Conservation (phyloP, 2,888 invertebrate genomes). For the Stenoptilia bipunctidactyla region DNA sequence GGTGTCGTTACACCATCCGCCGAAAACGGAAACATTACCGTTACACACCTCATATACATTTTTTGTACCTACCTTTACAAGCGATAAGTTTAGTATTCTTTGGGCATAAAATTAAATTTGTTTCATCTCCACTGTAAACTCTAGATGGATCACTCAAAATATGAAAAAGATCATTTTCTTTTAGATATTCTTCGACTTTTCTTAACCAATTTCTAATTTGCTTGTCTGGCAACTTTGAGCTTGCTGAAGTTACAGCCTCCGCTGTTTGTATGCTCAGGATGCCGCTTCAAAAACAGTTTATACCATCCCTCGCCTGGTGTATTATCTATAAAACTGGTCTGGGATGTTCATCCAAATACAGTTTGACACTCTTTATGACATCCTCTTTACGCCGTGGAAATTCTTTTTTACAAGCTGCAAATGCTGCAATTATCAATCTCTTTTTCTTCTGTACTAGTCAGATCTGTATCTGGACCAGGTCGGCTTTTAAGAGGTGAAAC, state of each 20-base stretch:
- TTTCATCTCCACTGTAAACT: constrained; percentile 20
- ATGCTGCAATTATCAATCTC: constrained; percentile 16
- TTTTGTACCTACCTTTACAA: constrained; percentile 17
- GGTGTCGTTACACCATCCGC: constrained; percentile 28
- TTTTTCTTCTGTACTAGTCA: constrained; percentile 16
- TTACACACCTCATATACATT: constrained; percentile 35
- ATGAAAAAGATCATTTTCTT: constrained; percentile 7
- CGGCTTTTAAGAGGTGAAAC: constrained; percentile 14
- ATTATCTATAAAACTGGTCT: constrained; percentile 18
- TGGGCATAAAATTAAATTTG: constrained; percentile 19
- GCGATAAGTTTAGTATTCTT: constrained; percentile 18
- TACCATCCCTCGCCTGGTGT: too few species aligned
- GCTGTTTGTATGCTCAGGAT: constrained; percentile 18
- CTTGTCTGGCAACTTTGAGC: constrained; percentile 24
- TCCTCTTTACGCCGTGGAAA: constrained; percentile 14
- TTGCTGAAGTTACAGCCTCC: constrained; percentile 27
- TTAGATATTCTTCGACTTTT: constrained; percentile 20
- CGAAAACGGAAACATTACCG: constrained; percentile 36
- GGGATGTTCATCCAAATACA: constrained; percentile 16
- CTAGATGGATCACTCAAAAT: constrained; percentile 10
- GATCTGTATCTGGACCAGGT: constrained; percentile 18
- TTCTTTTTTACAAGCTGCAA: constrained; percentile 15
- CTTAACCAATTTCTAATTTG: constrained; percentile 21
- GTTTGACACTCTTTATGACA: constrained; percentile 19
- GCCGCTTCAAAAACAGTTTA: constrained; percentile 16